These are phyloP conservation scores for Scaptomyza reducta DNA, from an alignment of 2,888 invertebrate species.

Conservation along the genomic window DNA sequence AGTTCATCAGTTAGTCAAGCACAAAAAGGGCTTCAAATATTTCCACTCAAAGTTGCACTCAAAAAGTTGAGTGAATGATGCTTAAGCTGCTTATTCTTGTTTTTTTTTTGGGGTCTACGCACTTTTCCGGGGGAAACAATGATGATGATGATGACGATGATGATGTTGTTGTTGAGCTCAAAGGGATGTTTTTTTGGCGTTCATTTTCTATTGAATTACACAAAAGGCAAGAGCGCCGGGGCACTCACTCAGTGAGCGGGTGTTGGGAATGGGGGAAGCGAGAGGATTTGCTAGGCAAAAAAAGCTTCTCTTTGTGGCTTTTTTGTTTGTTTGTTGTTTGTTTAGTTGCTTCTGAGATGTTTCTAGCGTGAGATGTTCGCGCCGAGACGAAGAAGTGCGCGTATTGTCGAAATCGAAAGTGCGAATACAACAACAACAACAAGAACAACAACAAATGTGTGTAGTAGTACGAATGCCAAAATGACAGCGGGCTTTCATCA, in stretches of 20 bases:
- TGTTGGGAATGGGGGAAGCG: background rate
- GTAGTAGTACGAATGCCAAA: slow-evolving; percentile 56
- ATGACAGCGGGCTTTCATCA: slow-evolving; percentile 81
- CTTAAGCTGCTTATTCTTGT: too few species aligned
- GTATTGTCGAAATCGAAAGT: slow-evolving; percentile 68
- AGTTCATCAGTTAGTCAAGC: slow-evolving; percentile 5
- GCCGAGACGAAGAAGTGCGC: slow-evolving; percentile 73
- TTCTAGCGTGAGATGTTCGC: slow-evolving; percentile 82
- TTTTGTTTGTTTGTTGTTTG: slow-evolving; percentile 38
- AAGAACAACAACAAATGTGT: background rate
- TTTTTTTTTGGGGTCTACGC: slow-evolving; percentile 28
- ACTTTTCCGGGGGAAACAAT: slow-evolving; percentile 45
- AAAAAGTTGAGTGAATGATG: slow-evolving; percentile 16
- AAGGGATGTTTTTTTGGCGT: slow-evolving; percentile 60
- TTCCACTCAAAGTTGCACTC: slow-evolving; percentile 67
- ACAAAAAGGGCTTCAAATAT: slow-evolving; percentile 44
- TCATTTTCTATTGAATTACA: slow-evolving; percentile 67
- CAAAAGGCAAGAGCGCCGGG: slow-evolving; percentile 37
- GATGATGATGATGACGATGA: slow-evolving; percentile 6
- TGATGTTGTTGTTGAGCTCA: slow-evolving; percentile 37
- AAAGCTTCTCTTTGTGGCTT: slow-evolving; percentile 59
- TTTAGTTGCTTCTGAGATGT: slow-evolving; percentile 82
- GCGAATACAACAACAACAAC: slow-evolving; percentile 26
- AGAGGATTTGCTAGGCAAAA: slow-evolving; percentile 7
- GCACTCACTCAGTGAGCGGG: background rate